These are phyloP conservation scores for Stenodema calcarata DNA, from an alignment of 2,888 invertebrate species.

Conservation along the genomic window DNA sequence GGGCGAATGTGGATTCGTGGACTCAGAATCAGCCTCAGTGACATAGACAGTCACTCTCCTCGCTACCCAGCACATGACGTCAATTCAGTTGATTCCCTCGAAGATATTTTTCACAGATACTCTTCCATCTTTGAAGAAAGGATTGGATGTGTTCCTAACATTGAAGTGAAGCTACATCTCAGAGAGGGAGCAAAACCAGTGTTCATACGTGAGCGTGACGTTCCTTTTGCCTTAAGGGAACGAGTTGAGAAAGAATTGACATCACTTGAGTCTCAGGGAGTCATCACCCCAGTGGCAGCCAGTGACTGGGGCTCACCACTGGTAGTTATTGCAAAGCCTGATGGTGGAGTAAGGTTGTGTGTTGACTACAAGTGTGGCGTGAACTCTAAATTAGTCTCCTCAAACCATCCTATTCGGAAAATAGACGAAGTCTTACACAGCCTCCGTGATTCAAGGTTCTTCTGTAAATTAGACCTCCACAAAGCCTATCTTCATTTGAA, in stretches of 20 bases:
- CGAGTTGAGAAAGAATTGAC: slow-evolving; percentile 30
- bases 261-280: slow-evolving; percentile 32
- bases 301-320: slow-evolving; percentile 48
- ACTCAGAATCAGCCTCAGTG: slow-evolving; percentile 31
- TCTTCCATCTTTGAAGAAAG: slow-evolving; percentile 31
- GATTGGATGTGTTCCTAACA: slow-evolving; percentile 33
- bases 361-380: slow-evolving; percentile 39
- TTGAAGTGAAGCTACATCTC: slow-evolving; percentile 43
- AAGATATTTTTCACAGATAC: slow-evolving; percentile 22
- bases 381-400: slow-evolving; percentile 50
- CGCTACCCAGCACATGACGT: background rate
- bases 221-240: slow-evolving; percentile 37
- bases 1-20: slow-evolving; percentile 39
- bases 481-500: slow-evolving; percentile 31
- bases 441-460: slow-evolving; percentile 33
- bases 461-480: slow-evolving; percentile 41
- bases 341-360: slow-evolving; percentile 34
- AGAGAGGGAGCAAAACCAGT: slow-evolving; percentile 38
- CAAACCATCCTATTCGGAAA: slow-evolving; percentile 54
- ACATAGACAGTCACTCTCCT: background rate
- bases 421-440: slow-evolving; percentile 52
- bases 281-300: slow-evolving; percentile 26
- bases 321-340: slow-evolving; percentile 35
- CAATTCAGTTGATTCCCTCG: slow-evolving; percentile 18
- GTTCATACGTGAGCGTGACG: slow-evolving; percentile 41